Percentiles rank a stretch among this genome's conserved stretches.
Conservation (phyloP, 1,140 invertebrate species). For the Eurosta solidaginis region DNA sequence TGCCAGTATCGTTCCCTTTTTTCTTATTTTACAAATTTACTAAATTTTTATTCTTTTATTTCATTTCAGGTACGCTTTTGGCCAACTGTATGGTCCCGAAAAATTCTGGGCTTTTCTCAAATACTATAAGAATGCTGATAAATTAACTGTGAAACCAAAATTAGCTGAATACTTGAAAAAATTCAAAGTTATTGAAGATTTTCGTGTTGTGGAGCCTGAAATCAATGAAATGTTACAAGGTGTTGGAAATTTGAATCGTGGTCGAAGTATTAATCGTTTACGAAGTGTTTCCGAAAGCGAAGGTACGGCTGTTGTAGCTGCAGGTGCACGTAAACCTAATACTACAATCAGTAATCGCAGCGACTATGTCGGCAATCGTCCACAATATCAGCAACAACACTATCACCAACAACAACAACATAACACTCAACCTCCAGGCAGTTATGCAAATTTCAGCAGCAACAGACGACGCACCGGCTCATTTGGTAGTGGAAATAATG, state of each 20-base stretch:
- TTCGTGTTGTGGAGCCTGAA: constrained; percentile 76
- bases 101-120: constrained; percentile 99
- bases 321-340: constrained; percentile 50
- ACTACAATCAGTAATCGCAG: constrained; percentile 58
- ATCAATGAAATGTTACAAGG: constrained; percentile 65
- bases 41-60: not conserved
- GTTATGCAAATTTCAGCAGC: constrained; percentile 39
- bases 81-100: constrained; percentile 96
- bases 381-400: constrained; percentile 49
- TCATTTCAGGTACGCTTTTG: constrained; percentile 61
- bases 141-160: constrained; percentile 79
- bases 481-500: constrained; percentile 60
- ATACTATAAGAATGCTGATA: constrained; percentile 82
- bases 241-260: constrained; percentile 59
- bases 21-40: not conserved
- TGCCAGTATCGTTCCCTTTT: too few species aligned
- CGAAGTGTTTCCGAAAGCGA: constrained; percentile 67
- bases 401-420: constrained; percentile 41
- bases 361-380: constrained; percentile 54
- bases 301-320: constrained; percentile 48
- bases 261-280: constrained; percentile 63
- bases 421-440: constrained; percentile 39
- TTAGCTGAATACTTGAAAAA: constrained; percentile 81
- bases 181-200: constrained; percentile 95
- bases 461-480: constrained; percentile 55